A percentile compares a stretch with the other conserved stretches of the same genome.
Conservation (phyloP, 2,113 vertebrate species). For the Tylochromis polylepis region DNA sequence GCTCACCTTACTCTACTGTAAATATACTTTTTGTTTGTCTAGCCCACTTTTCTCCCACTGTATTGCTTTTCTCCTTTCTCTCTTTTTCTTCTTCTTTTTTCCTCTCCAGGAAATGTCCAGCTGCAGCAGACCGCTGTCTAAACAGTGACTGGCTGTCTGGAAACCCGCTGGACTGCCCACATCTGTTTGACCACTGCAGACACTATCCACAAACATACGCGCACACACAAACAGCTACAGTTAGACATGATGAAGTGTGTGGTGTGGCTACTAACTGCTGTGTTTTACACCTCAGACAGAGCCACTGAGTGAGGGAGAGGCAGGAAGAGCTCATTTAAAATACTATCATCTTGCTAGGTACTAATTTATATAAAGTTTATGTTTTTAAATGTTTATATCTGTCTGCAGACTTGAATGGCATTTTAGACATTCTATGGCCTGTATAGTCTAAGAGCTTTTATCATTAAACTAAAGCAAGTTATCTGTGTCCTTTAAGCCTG, state of each 20-base stretch:
- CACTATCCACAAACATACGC: constrained; percentile 51
- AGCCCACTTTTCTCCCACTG: not conserved
- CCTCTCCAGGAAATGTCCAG: constrained; percentile 44
- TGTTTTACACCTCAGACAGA: constrained; percentile 12
- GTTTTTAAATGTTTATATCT: not conserved
- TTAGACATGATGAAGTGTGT: constrained; percentile 18
- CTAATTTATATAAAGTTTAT: not conserved
- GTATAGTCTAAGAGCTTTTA: not conserved
- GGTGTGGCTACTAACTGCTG: constrained; percentile 40
- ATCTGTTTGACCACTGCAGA: constrained; percentile 56
- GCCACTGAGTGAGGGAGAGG: not conserved
- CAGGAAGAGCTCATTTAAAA: not conserved
- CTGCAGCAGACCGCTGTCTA: constrained; percentile 47
- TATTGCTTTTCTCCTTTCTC: not conserved
- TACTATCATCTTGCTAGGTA: not conserved
- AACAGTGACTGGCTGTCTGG: constrained; percentile 63
- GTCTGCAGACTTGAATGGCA: not conserved
- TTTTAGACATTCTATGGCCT: not conserved
- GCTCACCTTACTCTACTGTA: constrained; percentile 40
- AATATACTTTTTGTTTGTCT: constrained; percentile 43
- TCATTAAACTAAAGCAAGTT: not conserved
- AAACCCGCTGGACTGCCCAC: constrained; percentile 49
- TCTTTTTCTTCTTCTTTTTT: not conserved
- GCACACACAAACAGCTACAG: constrained; percentile 50
- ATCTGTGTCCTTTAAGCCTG: not conserved